A percentile compares a stretch with the other conserved stretches of the same genome.
These are phyloP conservation scores for Ceriagrion tenellum DNA, from an alignment of 2,888 invertebrate genomes.

Conservation along the genomic window DNA sequence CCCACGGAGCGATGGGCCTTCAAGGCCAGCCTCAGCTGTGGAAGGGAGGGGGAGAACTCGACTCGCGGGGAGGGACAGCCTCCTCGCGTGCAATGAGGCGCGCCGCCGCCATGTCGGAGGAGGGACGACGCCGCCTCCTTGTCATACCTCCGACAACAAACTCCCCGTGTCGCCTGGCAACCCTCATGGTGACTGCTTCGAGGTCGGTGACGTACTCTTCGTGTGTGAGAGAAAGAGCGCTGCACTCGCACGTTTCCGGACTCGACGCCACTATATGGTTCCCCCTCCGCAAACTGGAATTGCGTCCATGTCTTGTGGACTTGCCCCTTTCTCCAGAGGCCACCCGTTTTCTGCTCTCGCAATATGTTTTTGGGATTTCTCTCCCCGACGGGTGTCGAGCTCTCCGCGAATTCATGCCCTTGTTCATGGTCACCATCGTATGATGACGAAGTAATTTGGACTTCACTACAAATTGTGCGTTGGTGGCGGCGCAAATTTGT, in stretches of 20 bases:
- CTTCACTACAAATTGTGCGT: no score
- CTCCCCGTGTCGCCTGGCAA: background rate
- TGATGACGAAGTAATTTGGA: no score
- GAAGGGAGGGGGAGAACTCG: background rate
- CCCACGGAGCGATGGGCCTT: background rate
- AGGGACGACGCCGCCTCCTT: background rate
- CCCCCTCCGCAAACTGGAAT: background rate
- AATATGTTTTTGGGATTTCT: background rate
- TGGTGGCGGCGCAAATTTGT: no score
- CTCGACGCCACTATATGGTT: background rate
- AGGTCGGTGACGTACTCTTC: background rate
- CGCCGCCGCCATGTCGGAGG: background rate
- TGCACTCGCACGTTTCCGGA: background rate
- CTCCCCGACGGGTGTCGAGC: no score
- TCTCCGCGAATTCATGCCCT: no score
- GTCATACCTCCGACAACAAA: background rate
- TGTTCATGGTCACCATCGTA: no score
- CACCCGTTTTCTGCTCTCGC: background rate
- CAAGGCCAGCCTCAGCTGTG: background rate
- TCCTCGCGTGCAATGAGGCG: conserved; percentile 24
- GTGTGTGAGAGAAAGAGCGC: background rate
- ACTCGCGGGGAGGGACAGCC: background rate
- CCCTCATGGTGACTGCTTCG: background rate
- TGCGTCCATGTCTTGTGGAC: background rate
- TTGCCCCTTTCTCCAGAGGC: background rate